Percentiles rank a stretch among this genome's conserved stretches.
Evolutionary conservation across 2,888 invertebrate species (phyloP).

Genomic region (Thera britannica): DNA sequence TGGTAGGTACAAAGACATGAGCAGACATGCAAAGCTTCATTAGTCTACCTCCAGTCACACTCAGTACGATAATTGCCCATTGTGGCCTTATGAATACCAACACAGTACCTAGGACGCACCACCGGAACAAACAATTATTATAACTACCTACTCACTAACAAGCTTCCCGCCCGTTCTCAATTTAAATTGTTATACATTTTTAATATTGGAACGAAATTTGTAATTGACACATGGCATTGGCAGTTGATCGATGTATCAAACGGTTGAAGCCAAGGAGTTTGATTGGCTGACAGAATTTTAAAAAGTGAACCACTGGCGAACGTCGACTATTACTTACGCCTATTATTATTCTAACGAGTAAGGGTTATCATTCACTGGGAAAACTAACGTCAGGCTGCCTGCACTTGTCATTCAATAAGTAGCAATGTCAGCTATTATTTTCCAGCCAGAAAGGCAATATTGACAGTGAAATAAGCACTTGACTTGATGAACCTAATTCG

Average conservation of each 20-base stretch:
- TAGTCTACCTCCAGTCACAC: neutral
- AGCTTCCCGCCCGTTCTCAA: conserved; percentile 17
- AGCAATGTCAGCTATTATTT: conserved; percentile 23
- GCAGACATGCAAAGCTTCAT: conserved; percentile 1
- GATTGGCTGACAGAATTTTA: neutral
- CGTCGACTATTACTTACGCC: too few relatives aligned
- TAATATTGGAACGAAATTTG: neutral
- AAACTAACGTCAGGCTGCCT: conserved; percentile 10
- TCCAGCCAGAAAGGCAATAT: conserved; percentile 23
- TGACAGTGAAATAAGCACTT: conserved; percentile 35
- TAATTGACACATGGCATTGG: conserved; percentile 24
- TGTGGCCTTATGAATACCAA: conserved; percentile 1
- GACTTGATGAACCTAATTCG: conserved; percentile 28
- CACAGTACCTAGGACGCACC: conserved; percentile 5
- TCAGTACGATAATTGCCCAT: conserved; percentile 7
- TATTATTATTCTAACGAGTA: too few relatives aligned
- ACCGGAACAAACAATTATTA: conserved; percentile 21
- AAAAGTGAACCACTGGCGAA: neutral
- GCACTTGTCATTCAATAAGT: conserved; percentile 19
- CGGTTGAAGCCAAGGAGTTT: neutral
- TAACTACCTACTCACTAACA: conserved; percentile 17
- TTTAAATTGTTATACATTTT: conserved; percentile 15
- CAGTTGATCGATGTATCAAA: conserved; percentile 9
- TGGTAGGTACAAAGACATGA: neutral
- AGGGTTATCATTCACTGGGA: neutral